Percentiles rank a stretch among this genome's conserved stretches.
Conservation (phyloP, 2,888 invertebrate genomes). For the Diaprepes abbreviatus region DNA sequence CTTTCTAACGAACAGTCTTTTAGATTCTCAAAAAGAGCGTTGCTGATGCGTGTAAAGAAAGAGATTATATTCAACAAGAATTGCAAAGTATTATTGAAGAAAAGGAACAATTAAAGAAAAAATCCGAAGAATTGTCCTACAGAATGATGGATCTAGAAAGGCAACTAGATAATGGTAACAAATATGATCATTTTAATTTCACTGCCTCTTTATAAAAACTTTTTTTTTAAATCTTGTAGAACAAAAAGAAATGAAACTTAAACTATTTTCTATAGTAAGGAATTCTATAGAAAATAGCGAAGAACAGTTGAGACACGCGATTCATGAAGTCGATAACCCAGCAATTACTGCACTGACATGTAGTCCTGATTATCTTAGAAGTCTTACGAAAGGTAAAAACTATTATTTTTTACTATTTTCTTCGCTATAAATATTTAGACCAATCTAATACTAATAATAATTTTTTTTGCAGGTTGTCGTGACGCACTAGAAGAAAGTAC, state of each 20-base stretch:
- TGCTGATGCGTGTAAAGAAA: conserved; percentile 74
- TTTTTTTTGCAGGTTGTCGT: conserved; percentile 56
- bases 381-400: conserved; percentile 63
- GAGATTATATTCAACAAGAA: conserved; percentile 75
- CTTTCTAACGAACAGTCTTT: no score
- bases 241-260: conserved; percentile 56
- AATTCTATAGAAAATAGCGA: conserved; percentile 63
- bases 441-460: no score
- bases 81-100: conserved; percentile 77
- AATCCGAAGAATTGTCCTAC: conserved; percentile 57
- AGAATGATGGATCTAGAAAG: conserved; percentile 64
- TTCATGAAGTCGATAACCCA: conserved; percentile 78
- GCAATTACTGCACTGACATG: conserved; percentile 76
- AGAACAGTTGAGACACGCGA: conserved; percentile 61
- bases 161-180: conserved; percentile 65
- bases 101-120: conserved; percentile 72
- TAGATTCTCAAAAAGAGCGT: conserved; percentile 77
- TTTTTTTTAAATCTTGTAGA: conserved; percentile 49
- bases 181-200: no score
- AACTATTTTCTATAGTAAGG: conserved; percentile 58
- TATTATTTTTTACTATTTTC: not conserved
- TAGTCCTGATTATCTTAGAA: conserved; percentile 74
- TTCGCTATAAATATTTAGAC: no score
- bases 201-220: no score
- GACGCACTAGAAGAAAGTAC: conserved; percentile 64